phyloP scores from a whole-genome alignment of 1,140 invertebrate genomes.

The Heliothis subflexa region DNA sequence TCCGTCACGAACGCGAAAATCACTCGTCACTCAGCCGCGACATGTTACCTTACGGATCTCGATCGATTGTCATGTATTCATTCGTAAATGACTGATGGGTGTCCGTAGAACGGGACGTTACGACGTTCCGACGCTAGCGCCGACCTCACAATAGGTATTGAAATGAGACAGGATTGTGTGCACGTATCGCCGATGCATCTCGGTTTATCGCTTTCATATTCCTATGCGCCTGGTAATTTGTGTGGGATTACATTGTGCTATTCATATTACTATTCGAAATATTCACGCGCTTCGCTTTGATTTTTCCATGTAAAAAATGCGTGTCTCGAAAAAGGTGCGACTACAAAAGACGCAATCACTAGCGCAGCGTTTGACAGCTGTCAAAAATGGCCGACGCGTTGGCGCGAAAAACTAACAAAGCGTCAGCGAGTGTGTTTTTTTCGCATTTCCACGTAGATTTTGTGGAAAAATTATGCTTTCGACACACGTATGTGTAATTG shows the following conservation, averaged over 20 bases:
- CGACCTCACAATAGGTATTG: slow-evolving; percentile 68
- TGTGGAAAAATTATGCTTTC: slow-evolving; percentile 82
- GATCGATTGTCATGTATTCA: slow-evolving; percentile 76
- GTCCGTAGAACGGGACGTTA: slow-evolving; percentile 66
- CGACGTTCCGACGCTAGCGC: slow-evolving; percentile 63
- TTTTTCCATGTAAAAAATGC: slow-evolving; percentile 54
- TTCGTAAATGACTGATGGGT: slow-evolving; percentile 76
- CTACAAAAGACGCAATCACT: slow-evolving; percentile 75
- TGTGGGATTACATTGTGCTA: slow-evolving; percentile 79
- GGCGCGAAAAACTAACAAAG: slow-evolving; percentile 81
- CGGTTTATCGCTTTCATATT: slow-evolving; percentile 76
- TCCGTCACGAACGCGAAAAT: slow-evolving; percentile 68
- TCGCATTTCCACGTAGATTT: slow-evolving; percentile 71
- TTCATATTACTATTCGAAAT: slow-evolving; percentile 59
- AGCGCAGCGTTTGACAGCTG: slow-evolving; percentile 77
- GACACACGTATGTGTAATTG: slow-evolving; percentile 83
- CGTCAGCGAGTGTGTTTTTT: slow-evolving; percentile 64
- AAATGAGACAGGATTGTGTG: slow-evolving; percentile 77
- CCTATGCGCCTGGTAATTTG: slow-evolving; percentile 74
- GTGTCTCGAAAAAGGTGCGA: slow-evolving; percentile 62
- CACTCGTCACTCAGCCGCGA: slow-evolving; percentile 67
- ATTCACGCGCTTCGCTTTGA: slow-evolving; percentile 34
- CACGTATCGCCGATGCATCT: slow-evolving; percentile 75
- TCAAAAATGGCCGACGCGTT: slow-evolving; percentile 79
- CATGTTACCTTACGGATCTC: slow-evolving; percentile 72